These are phyloP conservation scores for Ptychodera flava DNA, from an alignment of 35 echinoderm and acorn worm species.

Conservation along the genomic window DNA sequence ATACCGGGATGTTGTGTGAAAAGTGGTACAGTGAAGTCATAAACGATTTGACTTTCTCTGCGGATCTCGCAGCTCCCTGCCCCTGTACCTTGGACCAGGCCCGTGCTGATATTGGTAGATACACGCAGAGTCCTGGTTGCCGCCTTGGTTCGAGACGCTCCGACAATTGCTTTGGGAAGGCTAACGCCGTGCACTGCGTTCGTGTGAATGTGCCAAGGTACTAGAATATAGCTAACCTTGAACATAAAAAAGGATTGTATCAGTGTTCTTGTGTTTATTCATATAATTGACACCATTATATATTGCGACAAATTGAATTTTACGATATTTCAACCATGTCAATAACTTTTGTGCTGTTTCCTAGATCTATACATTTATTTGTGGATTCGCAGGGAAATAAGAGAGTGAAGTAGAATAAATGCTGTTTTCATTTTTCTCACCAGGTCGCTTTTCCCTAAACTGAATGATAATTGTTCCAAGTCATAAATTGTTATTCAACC, in stretches of 20 bases:
- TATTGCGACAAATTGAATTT: background rate
- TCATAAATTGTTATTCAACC: background rate
- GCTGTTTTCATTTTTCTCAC: too few species aligned
- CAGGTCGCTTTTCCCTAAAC: too few species aligned
- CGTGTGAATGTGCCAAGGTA: constrained; percentile 63
- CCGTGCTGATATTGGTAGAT: constrained; percentile 33
- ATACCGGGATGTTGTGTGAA: background rate
- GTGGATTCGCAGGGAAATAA: background rate
- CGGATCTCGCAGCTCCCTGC: constrained; percentile 39
- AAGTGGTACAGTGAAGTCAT: too few species aligned
- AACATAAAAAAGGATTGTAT: background rate
- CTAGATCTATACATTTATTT: background rate
- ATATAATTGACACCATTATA: background rate
- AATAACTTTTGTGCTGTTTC: background rate
- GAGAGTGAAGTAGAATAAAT: background rate
- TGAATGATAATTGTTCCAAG: too few species aligned
- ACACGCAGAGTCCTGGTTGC: constrained; percentile 46
- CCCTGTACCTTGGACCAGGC: constrained; percentile 68
- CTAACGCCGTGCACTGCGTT: constrained; percentile 52
- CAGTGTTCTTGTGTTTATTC: background rate
- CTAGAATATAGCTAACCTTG: background rate
- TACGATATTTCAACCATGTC: background rate
- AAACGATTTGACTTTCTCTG: too few species aligned
- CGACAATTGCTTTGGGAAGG: constrained; percentile 29
- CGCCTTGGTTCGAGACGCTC: background rate